phyloP scores from a whole-genome alignment of 2,113 vertebrate genomes.

The Alces alces region DNA sequence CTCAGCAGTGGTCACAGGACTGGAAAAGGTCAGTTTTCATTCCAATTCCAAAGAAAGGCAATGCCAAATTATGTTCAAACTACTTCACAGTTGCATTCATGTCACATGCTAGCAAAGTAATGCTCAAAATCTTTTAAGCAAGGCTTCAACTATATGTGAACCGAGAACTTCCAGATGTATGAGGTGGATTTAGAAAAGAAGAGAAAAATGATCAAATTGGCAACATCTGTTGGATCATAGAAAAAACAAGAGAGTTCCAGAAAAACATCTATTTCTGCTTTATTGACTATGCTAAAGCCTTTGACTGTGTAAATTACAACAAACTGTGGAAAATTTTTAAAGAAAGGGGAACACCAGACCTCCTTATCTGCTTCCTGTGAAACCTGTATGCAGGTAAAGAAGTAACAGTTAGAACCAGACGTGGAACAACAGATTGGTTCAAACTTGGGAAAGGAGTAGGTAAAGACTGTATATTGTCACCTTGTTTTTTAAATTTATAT shows the following conservation, averaged over 20 bases:
- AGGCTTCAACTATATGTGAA: background rate
- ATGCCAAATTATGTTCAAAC: background rate
- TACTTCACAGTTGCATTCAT: background rate
- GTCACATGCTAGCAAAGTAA: background rate
- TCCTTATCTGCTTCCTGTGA: background rate
- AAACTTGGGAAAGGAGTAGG: background rate
- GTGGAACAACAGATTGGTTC: background rate
- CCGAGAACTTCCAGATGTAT: background rate
- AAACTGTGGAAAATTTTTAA: background rate
- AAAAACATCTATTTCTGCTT: background rate
- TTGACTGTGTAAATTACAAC: background rate
- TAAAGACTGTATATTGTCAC: background rate
- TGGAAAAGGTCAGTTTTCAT: background rate
- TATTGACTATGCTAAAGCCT: background rate
- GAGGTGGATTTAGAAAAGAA: background rate
- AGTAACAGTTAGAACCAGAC: background rate
- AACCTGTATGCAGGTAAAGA: background rate
- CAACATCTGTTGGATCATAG: background rate
- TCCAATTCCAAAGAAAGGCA: background rate
- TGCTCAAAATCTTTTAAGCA: background rate
- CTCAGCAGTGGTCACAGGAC: background rate
- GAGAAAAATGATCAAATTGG: background rate
- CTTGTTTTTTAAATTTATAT: background rate
- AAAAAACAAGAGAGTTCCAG: background rate
- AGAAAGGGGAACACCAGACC: background rate